Conservation (phyloP, 2,113 vertebrate species). For the Crotophaga sulcirostris region DNA sequence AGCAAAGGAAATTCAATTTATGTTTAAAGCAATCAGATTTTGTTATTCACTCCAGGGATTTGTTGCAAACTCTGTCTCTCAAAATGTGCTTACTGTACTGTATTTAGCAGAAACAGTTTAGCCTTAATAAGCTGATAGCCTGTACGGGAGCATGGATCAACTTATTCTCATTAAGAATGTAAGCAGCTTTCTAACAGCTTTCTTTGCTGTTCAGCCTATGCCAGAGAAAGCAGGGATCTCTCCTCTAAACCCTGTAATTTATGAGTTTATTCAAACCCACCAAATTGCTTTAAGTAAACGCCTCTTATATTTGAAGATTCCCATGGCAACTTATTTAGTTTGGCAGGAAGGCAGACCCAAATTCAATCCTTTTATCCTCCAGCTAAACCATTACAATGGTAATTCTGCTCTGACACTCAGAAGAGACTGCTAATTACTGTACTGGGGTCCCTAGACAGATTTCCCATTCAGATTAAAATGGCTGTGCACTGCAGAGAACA, state of each 20-base stretch:
- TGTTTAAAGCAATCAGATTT: slow-evolving; percentile 64
- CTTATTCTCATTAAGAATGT: slow-evolving; percentile 72
- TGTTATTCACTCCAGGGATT: slow-evolving; percentile 62
- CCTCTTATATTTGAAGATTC: slow-evolving; percentile 82
- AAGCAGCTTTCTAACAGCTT: slow-evolving; percentile 68
- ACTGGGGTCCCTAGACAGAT: slow-evolving; percentile 73
- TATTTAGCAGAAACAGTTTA: slow-evolving; percentile 72
- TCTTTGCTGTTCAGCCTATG: slow-evolving; percentile 61
- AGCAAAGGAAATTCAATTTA: slow-evolving; percentile 67
- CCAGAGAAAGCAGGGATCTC: slow-evolving; percentile 64
- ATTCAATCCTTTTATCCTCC: slow-evolving; percentile 81
- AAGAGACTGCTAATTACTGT: slow-evolving; percentile 82
- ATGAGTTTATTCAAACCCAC: slow-evolving; percentile 80
- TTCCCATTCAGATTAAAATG: slow-evolving; percentile 75
- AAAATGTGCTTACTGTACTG: slow-evolving; percentile 66
- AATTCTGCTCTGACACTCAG: slow-evolving; percentile 77
- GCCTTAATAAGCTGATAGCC: slow-evolving; percentile 63
- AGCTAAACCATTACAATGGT: slow-evolving; percentile 81
- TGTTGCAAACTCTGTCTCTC: slow-evolving; percentile 65
- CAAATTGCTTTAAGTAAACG: slow-evolving; percentile 80
- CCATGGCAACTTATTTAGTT: slow-evolving; percentile 81
- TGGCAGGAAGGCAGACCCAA: slow-evolving; percentile 78
- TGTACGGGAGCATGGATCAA: slow-evolving; percentile 64
- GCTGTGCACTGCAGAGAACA: slow-evolving; percentile 13
- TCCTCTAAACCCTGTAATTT: slow-evolving; percentile 75